Conservation (phyloP, 1,140 invertebrate genomes). For the Anoplophora glabripennis region DNA sequence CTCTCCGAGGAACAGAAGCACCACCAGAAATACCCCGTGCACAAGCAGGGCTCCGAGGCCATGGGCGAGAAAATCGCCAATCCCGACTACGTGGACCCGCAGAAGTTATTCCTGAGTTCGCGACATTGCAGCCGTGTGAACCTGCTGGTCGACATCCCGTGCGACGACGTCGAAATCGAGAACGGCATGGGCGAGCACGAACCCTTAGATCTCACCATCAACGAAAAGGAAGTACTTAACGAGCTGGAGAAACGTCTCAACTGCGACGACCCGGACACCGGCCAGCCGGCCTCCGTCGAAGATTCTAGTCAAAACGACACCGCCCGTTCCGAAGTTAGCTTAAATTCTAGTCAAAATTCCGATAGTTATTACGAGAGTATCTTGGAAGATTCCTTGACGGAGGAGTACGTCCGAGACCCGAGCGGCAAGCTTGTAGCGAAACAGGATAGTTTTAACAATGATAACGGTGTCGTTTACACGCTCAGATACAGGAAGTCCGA, state of each 20-base stretch:
- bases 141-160: slow-evolving; percentile 14
- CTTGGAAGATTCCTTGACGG: slow-evolving; percentile 41
- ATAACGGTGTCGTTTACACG: slow-evolving; percentile 11
- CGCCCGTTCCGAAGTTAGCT: slow-evolving; percentile 26
- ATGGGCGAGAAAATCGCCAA: slow-evolving; percentile 83
- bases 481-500: neutral
- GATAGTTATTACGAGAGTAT: slow-evolving; percentile 47
- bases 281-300: neutral
- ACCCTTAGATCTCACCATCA: slow-evolving; percentile 41
- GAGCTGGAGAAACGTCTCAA: slow-evolving; percentile 39
- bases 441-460: slow-evolving; percentile 41
- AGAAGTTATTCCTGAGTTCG: slow-evolving; percentile 33
- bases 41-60: slow-evolving; percentile 75
- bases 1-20: slow-evolving; percentile 55
- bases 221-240: slow-evolving; percentile 44
- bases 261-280: slow-evolving; percentile 19
- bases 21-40: slow-evolving; percentile 51
- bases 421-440: slow-evolving; percentile 36
- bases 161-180: slow-evolving; percentile 16
- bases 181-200: slow-evolving; percentile 31
- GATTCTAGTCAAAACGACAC: slow-evolving; percentile 8
- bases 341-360: slow-evolving; percentile 39
- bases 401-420: slow-evolving; percentile 36
- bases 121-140: slow-evolving; percentile 25
- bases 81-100: slow-evolving; percentile 80